A percentile compares a stretch with the other conserved stretches of the same genome.
Evolutionary conservation across 2,797 vertebrate genomes (phyloP).

Genomic region (Carcharodon carcharias): DNA sequence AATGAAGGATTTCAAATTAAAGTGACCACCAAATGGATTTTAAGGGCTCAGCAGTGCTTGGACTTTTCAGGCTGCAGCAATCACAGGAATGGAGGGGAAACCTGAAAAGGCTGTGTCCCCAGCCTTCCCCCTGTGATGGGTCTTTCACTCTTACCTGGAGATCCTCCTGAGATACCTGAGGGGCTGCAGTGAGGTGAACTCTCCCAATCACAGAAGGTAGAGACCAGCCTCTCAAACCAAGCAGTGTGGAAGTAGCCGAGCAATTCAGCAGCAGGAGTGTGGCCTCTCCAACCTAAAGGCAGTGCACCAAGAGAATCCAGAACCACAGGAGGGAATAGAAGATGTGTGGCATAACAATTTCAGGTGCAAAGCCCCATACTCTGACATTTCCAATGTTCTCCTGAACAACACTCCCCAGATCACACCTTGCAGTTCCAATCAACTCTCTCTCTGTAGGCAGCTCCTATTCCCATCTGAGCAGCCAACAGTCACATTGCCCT

Average conservation of each 20-base stretch:
- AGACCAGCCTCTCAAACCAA: not conserved
- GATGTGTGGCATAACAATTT: not conserved
- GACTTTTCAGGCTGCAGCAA: not conserved
- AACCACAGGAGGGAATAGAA: not conserved
- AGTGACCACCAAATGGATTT: not conserved
- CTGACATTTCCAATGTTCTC: not conserved
- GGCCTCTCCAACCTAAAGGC: not conserved
- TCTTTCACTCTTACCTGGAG: not conserved
- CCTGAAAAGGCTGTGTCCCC: too few relatives aligned
- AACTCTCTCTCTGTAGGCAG: too few relatives aligned
- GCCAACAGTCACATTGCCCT: not conserved
- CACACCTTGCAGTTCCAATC: too few relatives aligned
- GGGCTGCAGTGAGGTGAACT: not conserved
- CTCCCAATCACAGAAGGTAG: not conserved
- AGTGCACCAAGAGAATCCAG: not conserved
- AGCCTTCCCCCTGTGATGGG: too few relatives aligned
- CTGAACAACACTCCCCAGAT: not conserved
- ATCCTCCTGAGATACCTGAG: not conserved
- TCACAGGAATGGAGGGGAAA: not conserved
- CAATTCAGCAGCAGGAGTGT: not conserved
- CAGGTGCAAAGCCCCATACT: too few relatives aligned
- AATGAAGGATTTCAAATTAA: not conserved
- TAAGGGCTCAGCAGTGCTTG: not conserved
- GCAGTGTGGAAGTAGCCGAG: not conserved
- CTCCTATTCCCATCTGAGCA: not conserved